These are phyloP conservation scores for Temnothorax ravouxi DNA, from an alignment of 2,888 invertebrate species.

Conservation along the genomic window DNA sequence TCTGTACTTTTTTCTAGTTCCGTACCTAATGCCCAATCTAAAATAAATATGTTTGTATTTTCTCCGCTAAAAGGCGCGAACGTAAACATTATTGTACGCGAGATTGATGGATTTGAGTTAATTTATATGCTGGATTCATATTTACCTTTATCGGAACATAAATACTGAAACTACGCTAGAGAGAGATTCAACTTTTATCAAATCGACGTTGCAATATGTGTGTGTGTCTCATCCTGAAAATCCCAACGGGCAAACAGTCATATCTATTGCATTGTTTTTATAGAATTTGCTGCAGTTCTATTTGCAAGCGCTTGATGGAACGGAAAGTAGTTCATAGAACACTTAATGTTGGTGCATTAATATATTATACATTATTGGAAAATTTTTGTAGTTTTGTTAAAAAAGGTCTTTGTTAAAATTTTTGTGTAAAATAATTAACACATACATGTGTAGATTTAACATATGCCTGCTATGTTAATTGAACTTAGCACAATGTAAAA, in stretches of 20 bases:
- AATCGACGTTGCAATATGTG: constrained; percentile 26
- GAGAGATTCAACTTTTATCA: constrained; percentile 58
- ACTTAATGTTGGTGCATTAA: neutral
- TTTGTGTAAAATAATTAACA: too few relatives aligned
- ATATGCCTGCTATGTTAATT: too few relatives aligned
- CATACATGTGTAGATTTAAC: too few relatives aligned
- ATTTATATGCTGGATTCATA: constrained; percentile 21
- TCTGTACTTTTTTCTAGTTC: neutral
- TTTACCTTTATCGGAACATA: constrained; percentile 45
- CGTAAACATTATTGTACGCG: constrained; percentile 14
- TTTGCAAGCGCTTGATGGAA: neutral
- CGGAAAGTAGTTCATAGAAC: neutral
- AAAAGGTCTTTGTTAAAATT: too few relatives aligned
- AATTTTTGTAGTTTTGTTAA: too few relatives aligned
- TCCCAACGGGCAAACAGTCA: neutral
- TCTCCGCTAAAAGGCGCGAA: neutral
- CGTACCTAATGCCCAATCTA: neutral
- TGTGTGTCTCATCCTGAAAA: constrained; percentile 4
- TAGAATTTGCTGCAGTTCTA: neutral
- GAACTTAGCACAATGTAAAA: too few relatives aligned
- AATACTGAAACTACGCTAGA: constrained; percentile 25
- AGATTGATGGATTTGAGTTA: neutral
- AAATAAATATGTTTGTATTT: constrained; percentile 34
- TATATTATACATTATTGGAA: too few relatives aligned
- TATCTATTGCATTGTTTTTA: constrained; percentile 18